Percentiles rank a stretch among this genome's conserved stretches.
Conservation (phyloP, 2,888 invertebrate species). For the Nomada hirtipes region DNA sequence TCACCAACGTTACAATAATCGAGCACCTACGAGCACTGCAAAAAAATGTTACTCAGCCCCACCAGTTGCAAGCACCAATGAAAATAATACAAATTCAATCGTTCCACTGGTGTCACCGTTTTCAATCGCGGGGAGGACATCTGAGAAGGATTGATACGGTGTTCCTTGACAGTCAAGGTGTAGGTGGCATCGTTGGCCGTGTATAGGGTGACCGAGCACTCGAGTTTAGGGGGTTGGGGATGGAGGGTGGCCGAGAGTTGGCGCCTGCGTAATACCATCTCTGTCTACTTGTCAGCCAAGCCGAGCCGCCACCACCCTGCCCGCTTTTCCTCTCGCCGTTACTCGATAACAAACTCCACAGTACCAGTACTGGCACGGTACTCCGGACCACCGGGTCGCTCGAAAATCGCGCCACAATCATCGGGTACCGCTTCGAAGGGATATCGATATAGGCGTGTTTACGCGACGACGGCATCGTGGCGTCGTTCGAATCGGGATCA, state of each 20-base stretch:
- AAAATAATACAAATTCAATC: slow-evolving; percentile 1
- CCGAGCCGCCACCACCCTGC: slow-evolving; percentile 79
- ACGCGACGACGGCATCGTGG: slow-evolving; percentile 37
- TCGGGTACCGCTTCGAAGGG: slow-evolving; percentile 18
- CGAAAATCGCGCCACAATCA: slow-evolving; percentile 44
- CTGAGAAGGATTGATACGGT: slow-evolving; percentile 16
- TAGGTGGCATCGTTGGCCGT: slow-evolving; percentile 51
- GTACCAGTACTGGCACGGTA: slow-evolving; percentile 82
- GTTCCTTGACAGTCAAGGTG: slow-evolving; percentile 13
- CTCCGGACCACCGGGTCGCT: slow-evolving; percentile 79
- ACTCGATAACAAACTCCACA: slow-evolving; percentile 80
- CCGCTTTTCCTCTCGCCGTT: slow-evolving; percentile 71
- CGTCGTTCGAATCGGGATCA: background rate
- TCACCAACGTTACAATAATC: too few species aligned
- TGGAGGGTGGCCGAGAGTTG: slow-evolving; percentile 36
- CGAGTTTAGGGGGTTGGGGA: slow-evolving; percentile 38
- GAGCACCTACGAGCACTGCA: too few species aligned
- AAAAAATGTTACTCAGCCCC: background rate
- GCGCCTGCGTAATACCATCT: slow-evolving; percentile 65
- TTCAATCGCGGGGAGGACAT: slow-evolving; percentile 1
- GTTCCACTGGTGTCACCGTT: background rate
- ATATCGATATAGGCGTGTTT: slow-evolving; percentile 52
- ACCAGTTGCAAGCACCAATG: background rate
- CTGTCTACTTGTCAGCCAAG: slow-evolving; percentile 75
- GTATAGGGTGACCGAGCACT: slow-evolving; percentile 41